Conservation (phyloP, 2,888 invertebrate genomes). For the Drosophila pegasa region DNA sequence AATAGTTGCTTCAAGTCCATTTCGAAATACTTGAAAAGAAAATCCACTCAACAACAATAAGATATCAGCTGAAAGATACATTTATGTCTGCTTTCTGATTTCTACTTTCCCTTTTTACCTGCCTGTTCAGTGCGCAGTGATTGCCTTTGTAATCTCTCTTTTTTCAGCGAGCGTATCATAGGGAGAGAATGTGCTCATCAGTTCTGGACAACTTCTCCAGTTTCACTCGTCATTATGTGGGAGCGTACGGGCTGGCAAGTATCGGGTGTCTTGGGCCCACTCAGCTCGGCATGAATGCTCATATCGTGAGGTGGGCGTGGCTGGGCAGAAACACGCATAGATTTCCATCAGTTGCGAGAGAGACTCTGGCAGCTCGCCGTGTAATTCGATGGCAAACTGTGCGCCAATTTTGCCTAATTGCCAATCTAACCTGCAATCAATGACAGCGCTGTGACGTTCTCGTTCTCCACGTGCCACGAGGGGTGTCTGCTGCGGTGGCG, state of each 20-base stretch:
- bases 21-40: too few species aligned
- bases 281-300: constrained; percentile 13
- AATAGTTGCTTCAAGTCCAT: too few species aligned
- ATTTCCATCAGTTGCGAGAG: constrained; percentile 18
- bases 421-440: constrained; percentile 60
- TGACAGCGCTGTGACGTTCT: constrained; percentile 34
- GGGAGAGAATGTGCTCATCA: neutral
- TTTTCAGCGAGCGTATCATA: neutral
- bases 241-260: constrained; percentile 1
- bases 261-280: neutral
- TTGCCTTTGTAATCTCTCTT: neutral
- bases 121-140: neutral
- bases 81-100: too few species aligned
- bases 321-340: constrained; percentile 26
- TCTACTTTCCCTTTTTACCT: too few species aligned
- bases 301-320: constrained; percentile 9
- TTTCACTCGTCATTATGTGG: constrained; percentile 7
- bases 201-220: neutral
- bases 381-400: constrained; percentile 56
- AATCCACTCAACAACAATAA: too few species aligned
- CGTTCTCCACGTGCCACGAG: too few species aligned
- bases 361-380: constrained; percentile 5
- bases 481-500: constrained; percentile 14
- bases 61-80: too few species aligned
- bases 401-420: constrained; percentile 56